phyloP scores from a whole-genome alignment of 2,888 invertebrate genomes.

The Cosmopolites sordidus region DNA sequence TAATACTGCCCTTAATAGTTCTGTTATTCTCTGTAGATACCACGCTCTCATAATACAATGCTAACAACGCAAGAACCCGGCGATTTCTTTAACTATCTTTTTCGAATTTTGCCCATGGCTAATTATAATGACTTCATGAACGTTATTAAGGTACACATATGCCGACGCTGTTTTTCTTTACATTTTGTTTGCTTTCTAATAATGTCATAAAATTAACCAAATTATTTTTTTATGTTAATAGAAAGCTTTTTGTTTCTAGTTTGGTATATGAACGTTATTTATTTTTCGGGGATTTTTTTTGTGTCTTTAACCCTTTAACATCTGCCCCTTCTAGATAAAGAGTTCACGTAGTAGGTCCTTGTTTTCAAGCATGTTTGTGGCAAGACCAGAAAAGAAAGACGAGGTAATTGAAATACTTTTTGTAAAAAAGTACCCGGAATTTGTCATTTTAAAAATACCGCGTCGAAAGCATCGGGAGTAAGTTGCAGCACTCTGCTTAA shows the following conservation, averaged over 20 bases:
- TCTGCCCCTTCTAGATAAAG: constrained; percentile 17
- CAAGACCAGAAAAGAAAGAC: constrained; percentile 10
- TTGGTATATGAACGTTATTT: background rate
- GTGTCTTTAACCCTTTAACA: constrained; percentile 9
- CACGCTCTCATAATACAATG: constrained; percentile 7
- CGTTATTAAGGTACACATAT: constrained; percentile 41
- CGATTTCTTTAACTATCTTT: constrained; percentile 47
- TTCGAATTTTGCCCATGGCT: constrained; percentile 44
- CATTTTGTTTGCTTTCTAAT: too few species aligned
- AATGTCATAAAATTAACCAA: background rate
- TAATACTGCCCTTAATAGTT: background rate
- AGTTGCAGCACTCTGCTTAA: too few species aligned
- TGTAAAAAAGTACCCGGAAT: background rate
- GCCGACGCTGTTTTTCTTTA: constrained; percentile 2
- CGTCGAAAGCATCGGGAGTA: too few species aligned
- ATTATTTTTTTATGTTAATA: background rate
- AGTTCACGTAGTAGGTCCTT: constrained; percentile 19
- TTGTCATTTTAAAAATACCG: background rate
- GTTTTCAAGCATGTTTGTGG: constrained; percentile 14
- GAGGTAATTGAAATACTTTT: constrained; percentile 21
- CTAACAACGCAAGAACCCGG: constrained; percentile 31
- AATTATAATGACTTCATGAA: constrained; percentile 46
- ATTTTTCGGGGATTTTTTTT: background rate
- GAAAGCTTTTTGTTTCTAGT: background rate
- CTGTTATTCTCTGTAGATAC: constrained; percentile 28